Conservation (phyloP, 2,797 vertebrate genomes). For the Echeneis naucrates region DNA sequence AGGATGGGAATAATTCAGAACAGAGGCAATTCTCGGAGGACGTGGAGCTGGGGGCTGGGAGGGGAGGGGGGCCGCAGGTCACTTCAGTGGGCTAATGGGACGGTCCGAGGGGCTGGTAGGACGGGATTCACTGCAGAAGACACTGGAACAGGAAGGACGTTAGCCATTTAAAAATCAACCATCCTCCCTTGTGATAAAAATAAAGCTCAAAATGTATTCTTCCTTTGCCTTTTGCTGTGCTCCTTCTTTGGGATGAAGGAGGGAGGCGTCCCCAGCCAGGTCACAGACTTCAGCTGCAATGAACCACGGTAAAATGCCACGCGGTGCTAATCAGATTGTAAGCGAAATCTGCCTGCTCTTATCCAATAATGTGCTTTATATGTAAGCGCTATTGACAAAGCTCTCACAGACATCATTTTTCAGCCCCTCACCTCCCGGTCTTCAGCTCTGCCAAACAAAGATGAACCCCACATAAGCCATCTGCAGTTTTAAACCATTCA, state of each 20-base stretch:
- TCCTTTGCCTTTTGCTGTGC: slow-evolving; percentile 37
- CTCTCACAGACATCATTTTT: neutral
- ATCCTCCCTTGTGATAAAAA: slow-evolving; percentile 23
- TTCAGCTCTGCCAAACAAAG: neutral
- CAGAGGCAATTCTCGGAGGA: slow-evolving; percentile 43
- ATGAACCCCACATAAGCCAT: neutral
- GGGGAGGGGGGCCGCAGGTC: slow-evolving; percentile 48
- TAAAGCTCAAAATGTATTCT: slow-evolving; percentile 37
- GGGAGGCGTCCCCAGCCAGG: slow-evolving; percentile 7
- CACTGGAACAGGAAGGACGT: slow-evolving; percentile 26
- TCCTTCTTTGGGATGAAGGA: neutral
- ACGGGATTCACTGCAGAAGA: slow-evolving; percentile 61
- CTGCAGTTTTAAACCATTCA: slow-evolving; percentile 24
- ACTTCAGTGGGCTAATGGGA: slow-evolving; percentile 69
- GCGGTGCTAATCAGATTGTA: slow-evolving; percentile 37
- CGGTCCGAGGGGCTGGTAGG: slow-evolving; percentile 37
- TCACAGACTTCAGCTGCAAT: slow-evolving; percentile 12
- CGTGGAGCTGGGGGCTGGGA: slow-evolving; percentile 14
- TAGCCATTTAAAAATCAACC: slow-evolving; percentile 54
- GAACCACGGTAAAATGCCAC: slow-evolving; percentile 28
- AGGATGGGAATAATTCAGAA: slow-evolving; percentile 36
- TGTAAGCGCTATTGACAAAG: slow-evolving; percentile 25
- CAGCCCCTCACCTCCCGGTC: neutral
- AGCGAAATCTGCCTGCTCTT: slow-evolving; percentile 25
- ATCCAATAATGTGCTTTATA: slow-evolving; percentile 45